phyloP scores from a whole-genome alignment of 2,113 vertebrate species.

The Sardina pilchardus region DNA sequence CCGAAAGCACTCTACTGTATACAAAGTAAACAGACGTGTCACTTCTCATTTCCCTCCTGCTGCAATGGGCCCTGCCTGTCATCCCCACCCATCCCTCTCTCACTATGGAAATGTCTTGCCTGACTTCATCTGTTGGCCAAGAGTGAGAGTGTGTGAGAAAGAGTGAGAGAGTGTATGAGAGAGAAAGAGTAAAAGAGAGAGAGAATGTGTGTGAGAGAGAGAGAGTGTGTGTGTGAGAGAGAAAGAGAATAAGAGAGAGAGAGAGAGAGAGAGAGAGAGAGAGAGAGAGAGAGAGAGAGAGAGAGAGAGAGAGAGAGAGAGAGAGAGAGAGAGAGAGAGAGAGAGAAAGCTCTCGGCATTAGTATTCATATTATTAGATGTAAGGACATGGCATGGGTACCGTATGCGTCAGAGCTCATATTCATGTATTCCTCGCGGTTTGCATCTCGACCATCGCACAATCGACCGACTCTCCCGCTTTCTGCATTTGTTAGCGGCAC shows the following conservation, averaged over 20 bases:
- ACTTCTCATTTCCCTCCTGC: constrained; percentile 71
- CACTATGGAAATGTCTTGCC: constrained; percentile 45
- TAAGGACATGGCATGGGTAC: background rate
- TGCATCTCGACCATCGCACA: background rate
- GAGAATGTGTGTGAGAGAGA: too few relatives aligned
- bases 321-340: background rate
- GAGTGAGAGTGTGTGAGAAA: background rate
- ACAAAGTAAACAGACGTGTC: constrained; percentile 69
- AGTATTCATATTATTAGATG: constrained; percentile 14
- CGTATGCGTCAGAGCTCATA: background rate
- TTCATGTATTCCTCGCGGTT: constrained; percentile 12
- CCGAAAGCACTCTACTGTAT: constrained; percentile 44
- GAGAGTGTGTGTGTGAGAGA: background rate
- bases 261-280: background rate
- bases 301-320: background rate
- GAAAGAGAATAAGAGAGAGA: too few relatives aligned
- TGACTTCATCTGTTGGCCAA: constrained; percentile 41
- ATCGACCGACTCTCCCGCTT: background rate
- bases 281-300: background rate
- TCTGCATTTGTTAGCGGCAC: background rate
- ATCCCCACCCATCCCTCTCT: constrained; percentile 56
- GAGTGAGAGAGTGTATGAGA: background rate
- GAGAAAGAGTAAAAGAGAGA: too few relatives aligned
- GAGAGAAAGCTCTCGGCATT: constrained; percentile 24
- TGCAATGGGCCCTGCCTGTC: constrained; percentile 57